These are phyloP conservation scores for Lordiphosa fenestrarum DNA, from an alignment of 2,888 invertebrate genomes.

Conservation along the genomic window DNA sequence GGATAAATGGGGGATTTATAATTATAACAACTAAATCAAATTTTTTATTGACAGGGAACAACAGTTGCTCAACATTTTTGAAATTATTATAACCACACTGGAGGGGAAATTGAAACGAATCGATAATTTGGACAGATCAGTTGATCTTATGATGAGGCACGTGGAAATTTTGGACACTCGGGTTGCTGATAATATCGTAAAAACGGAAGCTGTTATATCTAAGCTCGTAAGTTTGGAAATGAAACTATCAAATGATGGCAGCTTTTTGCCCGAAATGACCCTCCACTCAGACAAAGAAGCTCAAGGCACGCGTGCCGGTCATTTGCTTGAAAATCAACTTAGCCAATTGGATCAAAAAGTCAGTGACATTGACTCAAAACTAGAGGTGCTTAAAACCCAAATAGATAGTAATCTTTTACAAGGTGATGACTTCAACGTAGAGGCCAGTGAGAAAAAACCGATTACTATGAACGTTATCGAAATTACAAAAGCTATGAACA, in stretches of 20 bases:
- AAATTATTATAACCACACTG: conserved; percentile 92
- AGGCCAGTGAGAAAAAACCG: conserved; percentile 93
- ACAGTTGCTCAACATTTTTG: conserved; percentile 93
- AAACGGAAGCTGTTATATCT: conserved; percentile 90
- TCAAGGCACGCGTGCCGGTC: conserved; percentile 38
- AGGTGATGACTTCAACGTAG: conserved; percentile 91
- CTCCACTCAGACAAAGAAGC: conserved; percentile 47
- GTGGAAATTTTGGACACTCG: conserved; percentile 91
- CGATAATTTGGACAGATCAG: conserved; percentile 92
- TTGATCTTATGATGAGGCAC: conserved; percentile 91
- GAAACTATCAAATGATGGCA: conserved; percentile 85
- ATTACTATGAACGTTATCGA: conserved; percentile 91
- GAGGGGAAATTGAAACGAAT: conserved; percentile 93
- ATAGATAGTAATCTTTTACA: conserved; percentile 90
- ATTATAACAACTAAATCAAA: no score
- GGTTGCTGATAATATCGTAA: conserved; percentile 90
- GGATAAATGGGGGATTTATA: no score
- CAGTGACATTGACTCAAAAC: conserved; percentile 89
- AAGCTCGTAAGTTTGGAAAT: conserved; percentile 88
- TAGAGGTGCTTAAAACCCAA: conserved; percentile 89
- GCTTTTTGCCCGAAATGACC: conserved; percentile 60
- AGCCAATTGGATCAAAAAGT: conserved; percentile 91
- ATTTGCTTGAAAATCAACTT: conserved; percentile 84
- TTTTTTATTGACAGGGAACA: conserved; percentile 85
- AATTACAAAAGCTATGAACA: conserved; percentile 90